These are phyloP conservation scores for Heterotis niloticus DNA, from an alignment of 2,113 vertebrate genomes.

Conservation along the genomic window DNA sequence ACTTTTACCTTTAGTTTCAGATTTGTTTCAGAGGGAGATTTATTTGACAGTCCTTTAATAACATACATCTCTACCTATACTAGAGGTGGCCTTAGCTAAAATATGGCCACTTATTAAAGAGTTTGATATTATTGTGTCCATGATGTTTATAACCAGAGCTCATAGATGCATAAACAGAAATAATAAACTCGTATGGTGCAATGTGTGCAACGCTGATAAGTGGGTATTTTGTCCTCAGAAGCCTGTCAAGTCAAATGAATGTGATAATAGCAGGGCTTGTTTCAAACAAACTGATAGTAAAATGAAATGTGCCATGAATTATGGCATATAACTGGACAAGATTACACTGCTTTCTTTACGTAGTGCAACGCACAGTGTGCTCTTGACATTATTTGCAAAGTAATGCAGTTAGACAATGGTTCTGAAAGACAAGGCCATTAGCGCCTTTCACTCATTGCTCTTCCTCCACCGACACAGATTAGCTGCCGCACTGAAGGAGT, in stretches of 20 bases:
- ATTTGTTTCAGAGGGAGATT: not conserved
- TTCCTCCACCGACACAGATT: no score
- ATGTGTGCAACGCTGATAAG: not conserved
- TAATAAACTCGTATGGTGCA: not conserved
- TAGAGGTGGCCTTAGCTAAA: not conserved
- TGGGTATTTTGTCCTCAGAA: not conserved
- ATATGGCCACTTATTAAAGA: constrained; percentile 5
- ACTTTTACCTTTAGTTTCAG: not conserved
- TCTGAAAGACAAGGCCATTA: not conserved
- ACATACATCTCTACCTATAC: not conserved
- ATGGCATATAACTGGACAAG: no score
- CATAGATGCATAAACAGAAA: not conserved
- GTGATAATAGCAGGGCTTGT: not conserved
- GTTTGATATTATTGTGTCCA: not conserved
- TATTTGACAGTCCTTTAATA: not conserved
- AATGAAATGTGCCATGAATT: no score
- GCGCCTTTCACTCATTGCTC: no score
- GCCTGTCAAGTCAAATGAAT: not conserved
- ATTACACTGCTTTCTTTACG: no score
- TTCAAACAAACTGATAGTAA: not conserved
- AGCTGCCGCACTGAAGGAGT: no score
- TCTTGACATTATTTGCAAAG: constrained; percentile 27
- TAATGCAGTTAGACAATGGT: not conserved
- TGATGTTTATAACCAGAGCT: not conserved
- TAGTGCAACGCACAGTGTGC: not conserved